Conservation (phyloP, 2,888 invertebrate species). For the Lucinisca nassula region DNA sequence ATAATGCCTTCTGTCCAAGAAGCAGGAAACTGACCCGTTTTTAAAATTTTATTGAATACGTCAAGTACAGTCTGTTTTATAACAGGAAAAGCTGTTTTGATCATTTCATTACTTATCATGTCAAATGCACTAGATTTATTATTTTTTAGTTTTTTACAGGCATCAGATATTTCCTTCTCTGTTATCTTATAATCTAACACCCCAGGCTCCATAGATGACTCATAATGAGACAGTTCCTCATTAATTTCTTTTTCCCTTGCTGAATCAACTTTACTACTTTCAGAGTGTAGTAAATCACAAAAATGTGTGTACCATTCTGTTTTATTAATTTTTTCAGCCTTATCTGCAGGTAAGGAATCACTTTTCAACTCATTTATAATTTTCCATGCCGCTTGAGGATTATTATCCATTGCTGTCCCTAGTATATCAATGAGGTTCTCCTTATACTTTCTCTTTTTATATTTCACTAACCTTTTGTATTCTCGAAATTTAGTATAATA, state of each 20-base stretch:
- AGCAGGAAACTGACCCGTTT: too few relatives aligned
- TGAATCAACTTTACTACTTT: background rate
- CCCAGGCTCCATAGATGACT: background rate
- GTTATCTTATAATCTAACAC: background rate
- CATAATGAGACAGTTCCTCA: background rate
- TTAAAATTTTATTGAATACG: too few relatives aligned
- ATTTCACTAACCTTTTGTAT: background rate
- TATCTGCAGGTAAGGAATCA: background rate
- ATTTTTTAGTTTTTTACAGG: too few relatives aligned
- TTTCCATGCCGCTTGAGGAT: background rate
- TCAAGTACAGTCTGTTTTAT: too few relatives aligned
- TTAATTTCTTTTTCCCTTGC: background rate
- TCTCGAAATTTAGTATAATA: background rate
- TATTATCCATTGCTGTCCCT: background rate
- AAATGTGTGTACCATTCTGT: background rate
- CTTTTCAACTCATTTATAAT: background rate
- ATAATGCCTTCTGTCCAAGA: too few relatives aligned
- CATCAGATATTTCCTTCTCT: background rate
- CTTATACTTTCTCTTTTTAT: background rate
- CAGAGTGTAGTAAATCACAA: background rate
- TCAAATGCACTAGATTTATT: too few relatives aligned
- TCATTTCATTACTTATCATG: too few relatives aligned
- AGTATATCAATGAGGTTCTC: background rate
- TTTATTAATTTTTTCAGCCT: background rate
- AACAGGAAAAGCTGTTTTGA: too few relatives aligned